Conservation (phyloP, 2,888 invertebrate species). For the Lasioglossum lativentre region DNA sequence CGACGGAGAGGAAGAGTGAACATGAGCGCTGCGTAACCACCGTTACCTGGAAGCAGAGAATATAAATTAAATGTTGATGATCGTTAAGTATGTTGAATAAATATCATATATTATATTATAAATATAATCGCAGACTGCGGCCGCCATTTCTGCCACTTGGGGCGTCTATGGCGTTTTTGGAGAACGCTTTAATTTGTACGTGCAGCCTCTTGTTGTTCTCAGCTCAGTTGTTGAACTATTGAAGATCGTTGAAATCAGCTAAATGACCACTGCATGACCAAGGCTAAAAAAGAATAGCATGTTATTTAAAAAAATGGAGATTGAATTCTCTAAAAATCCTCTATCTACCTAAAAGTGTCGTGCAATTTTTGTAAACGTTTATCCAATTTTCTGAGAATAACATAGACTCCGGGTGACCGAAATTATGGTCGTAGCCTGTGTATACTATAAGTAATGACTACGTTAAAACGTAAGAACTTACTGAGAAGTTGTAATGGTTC, state of each 20-base stretch:
- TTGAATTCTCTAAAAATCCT: not conserved
- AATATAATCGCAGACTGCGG: not conserved
- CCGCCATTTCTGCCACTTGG: not conserved
- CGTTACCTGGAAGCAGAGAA: slow-evolving; percentile 37
- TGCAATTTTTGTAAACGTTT: not conserved
- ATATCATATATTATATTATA: slow-evolving; percentile 52
- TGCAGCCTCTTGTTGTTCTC: not conserved
- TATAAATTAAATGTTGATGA: slow-evolving; percentile 63
- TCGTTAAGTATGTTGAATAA: slow-evolving; percentile 55
- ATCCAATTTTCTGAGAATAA: not conserved
- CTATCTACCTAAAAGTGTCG: not conserved
- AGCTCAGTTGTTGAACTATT: too few relatives aligned
- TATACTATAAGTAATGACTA: slow-evolving; percentile 17
- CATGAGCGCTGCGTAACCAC: slow-evolving; percentile 17
- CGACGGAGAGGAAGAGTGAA: not conserved
- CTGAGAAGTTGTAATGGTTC: slow-evolving; percentile 41
- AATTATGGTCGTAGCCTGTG: not conserved
- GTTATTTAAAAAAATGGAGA: not conserved
- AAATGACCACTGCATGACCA: not conserved
- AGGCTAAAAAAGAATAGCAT: not conserved
- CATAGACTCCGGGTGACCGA: not conserved
- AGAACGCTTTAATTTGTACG: not conserved
- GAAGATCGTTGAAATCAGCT: too few relatives aligned
- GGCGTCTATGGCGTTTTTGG: not conserved
- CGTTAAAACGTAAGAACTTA: slow-evolving; percentile 39